These are phyloP conservation scores for Hypercompe scribonia DNA, from an alignment of 2,888 invertebrate species.

Conservation along the genomic window DNA sequence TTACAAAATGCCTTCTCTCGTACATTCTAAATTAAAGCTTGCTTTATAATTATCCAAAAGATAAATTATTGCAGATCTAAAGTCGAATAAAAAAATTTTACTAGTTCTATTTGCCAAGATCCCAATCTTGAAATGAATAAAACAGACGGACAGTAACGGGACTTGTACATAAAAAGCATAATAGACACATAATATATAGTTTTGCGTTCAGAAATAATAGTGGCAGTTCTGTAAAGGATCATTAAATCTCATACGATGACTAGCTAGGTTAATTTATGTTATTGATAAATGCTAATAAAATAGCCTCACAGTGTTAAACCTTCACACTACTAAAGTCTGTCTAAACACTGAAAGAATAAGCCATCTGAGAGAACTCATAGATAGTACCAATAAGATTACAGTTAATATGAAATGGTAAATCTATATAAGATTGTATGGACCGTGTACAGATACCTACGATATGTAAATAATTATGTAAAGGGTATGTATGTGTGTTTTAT, in stretches of 20 bases:
- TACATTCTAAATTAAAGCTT: background rate
- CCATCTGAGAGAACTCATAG: background rate
- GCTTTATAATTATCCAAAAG: background rate
- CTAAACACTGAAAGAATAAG: background rate
- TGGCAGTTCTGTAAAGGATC: background rate
- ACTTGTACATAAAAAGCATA: too few species aligned
- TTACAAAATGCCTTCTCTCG: background rate
- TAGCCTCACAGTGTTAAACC: background rate
- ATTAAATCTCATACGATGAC: background rate
- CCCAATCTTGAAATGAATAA: background rate
- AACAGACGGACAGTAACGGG: background rate
- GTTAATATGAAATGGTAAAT: constrained; percentile 3
- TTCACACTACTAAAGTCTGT: background rate
- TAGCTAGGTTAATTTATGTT: constrained; percentile 3
- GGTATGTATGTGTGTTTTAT: constrained; percentile 25
- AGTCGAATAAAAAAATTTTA: background rate
- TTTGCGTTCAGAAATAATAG: background rate
- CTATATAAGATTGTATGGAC: constrained; percentile 15
- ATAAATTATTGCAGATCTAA: background rate
- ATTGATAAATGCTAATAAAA: background rate
- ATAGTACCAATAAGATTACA: constrained; percentile 1
- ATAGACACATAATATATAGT: background rate
- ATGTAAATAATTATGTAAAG: constrained; percentile 46
- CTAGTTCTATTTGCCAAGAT: background rate
- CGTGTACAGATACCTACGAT: constrained; percentile 14